phyloP scores from a whole-genome alignment of 2,113 vertebrate genomes.

The Crypturellus undulatus region DNA sequence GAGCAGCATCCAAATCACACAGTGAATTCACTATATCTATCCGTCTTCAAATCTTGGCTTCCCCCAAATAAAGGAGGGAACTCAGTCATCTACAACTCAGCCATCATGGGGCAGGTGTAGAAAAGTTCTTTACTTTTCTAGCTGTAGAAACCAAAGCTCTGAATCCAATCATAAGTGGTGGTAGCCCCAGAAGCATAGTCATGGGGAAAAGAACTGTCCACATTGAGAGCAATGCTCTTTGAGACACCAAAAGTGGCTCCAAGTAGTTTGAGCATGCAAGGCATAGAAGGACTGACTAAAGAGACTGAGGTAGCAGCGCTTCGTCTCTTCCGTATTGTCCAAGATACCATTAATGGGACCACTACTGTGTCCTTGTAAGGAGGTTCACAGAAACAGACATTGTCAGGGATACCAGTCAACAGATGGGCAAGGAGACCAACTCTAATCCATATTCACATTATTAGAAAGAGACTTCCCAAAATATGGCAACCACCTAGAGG shows the following conservation, averaged over 20 bases:
- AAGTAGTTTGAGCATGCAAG: accelerated
- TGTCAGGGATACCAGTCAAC: not conserved
- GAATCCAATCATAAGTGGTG: not conserved
- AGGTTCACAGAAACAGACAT: not conserved
- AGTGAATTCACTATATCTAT: not conserved
- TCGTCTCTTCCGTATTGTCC: not conserved
- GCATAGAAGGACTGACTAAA: not conserved
- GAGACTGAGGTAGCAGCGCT: not conserved
- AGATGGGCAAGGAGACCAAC: not conserved
- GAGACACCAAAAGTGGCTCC: not conserved
- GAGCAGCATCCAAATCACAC: not conserved
- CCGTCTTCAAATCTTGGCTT: not conserved
- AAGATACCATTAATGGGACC: not conserved
- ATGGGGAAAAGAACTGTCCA: not conserved
- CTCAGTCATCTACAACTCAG: not conserved
- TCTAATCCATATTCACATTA: too few species aligned
- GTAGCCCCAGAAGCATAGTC: not conserved
- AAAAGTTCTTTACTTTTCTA: not conserved
- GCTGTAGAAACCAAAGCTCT: not conserved
- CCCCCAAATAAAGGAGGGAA: not conserved
- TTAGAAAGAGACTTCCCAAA: not conserved
- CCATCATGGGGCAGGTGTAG: not conserved
- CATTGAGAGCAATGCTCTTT: not conserved
- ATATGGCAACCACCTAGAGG: not conserved
- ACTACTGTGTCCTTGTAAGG: accelerated